Evolutionary conservation across 2,888 invertebrate genomes (phyloP), one percentile per base, ranked within the genome.

Genomic region (Serripes groenlandicus): DNA sequence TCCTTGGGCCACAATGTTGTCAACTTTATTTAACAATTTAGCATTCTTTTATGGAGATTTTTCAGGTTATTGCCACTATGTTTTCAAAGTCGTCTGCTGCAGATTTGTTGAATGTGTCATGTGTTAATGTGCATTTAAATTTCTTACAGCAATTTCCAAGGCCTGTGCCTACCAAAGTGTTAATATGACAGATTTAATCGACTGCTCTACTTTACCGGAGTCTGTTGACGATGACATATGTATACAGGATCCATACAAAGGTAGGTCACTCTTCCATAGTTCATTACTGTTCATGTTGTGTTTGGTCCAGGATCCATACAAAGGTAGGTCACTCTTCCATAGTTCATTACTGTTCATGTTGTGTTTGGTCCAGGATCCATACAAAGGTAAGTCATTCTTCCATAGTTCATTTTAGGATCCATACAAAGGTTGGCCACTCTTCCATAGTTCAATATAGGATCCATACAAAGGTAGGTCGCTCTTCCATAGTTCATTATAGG

Each of bases 121-220:
- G n/a, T n/a, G n/a, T n/a, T n/a, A n/a, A n/a, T n/a, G n/a, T n/a
- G n/a, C n/a, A n/a, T n/a, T n/a, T n/a, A n/a, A n/a, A n/a, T n/a
- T 28, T 58, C 7, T 32, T 54, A 30, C 54, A 54, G 54, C 52
- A 1, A 21, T 70, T 21, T 28, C 32, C 30, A 54, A 21, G 21
- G 32, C 70, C 11, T 70, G 70, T 26, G 30, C 52, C 4, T 70
- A 70, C 34, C 52, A 54, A n/a, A 52, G 54, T 70, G 70, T 66
- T 18, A 66, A 66, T 66, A 73, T 83, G 30, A 56, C 76, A 79
- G 5, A 37, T 52, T 30, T 86, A 21, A 42, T 92, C 11, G 80
- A 90, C 75, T 92, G 92, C 78, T 78, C 83, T 34, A 75, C 56
- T 26, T 79, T 92, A 15, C 92, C 92, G 5, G 90, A 91, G 42